Percentiles rank a stretch among this genome's conserved stretches.
Evolutionary conservation across 2,113 vertebrate species (phyloP).

Genomic region (Stomatorhinus ivindoensis): DNA sequence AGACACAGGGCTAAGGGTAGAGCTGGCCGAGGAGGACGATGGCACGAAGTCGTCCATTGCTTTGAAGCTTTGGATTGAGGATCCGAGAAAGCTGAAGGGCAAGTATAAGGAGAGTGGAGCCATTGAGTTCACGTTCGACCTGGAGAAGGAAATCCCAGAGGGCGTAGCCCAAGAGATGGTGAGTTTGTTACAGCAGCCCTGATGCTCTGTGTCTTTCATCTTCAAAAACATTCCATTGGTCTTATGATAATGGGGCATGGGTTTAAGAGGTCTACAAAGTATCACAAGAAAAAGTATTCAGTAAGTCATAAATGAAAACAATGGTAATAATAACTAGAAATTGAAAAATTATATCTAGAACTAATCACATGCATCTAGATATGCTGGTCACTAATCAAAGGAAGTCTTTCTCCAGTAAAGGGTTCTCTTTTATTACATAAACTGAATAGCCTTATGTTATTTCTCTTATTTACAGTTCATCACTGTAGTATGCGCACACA

Average conservation of each 20-base stretch:
- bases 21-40: constrained; percentile 94
- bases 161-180: constrained; percentile 99
- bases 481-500: too few species aligned
- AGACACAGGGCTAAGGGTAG: constrained; percentile 94
- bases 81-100: constrained; percentile 94
- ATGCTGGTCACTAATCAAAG: neutral
- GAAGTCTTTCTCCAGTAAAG: neutral
- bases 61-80: constrained; percentile 95
- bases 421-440: too few species aligned
- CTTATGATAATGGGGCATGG: neutral
- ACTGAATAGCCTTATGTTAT: too few species aligned
- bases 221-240: neutral
- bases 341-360: neutral
- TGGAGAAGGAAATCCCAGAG: constrained; percentile 86
- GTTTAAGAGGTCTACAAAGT: neutral
- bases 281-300: neutral
- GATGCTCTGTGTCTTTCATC: neutral
- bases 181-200: constrained; percentile 24
- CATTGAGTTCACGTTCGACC: constrained; percentile 93
- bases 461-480: too few species aligned
- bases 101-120: constrained; percentile 96
- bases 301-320: neutral
- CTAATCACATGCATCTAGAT: neutral
- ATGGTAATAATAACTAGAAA: neutral
- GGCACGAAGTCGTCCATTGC: constrained; percentile 86